Evolutionary conservation across 2,113 vertebrate genomes (phyloP).

Genomic region (Sula dactylatra): DNA sequence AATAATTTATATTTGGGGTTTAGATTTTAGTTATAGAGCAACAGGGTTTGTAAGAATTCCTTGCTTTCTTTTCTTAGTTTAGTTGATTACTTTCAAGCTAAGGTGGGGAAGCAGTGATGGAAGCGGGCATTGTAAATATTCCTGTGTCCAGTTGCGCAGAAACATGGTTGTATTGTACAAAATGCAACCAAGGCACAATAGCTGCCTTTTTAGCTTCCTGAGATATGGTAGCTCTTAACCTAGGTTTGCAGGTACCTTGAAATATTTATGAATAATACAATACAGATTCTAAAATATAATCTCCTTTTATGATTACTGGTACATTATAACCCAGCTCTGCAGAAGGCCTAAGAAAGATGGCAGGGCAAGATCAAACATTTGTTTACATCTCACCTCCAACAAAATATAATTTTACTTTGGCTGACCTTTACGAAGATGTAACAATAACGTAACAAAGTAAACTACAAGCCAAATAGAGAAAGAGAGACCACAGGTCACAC

Average conservation of each 20-base stretch:
- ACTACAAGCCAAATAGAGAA: conserved; percentile 63
- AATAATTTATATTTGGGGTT: conserved; percentile 44
- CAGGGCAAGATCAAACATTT: conserved; percentile 61
- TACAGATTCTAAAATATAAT: conserved; percentile 67
- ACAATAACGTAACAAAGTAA: conserved; percentile 63
- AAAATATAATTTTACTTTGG: conserved; percentile 69
- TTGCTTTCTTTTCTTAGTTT: conserved; percentile 51
- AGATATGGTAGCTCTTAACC: conserved; percentile 62
- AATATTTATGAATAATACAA: conserved; percentile 73
- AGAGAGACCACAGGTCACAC: conserved; percentile 31
- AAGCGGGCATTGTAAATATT: conserved; percentile 55
- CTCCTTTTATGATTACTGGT: conserved; percentile 62
- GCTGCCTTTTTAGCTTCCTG: conserved; percentile 60
- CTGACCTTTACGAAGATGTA: conserved; percentile 65
- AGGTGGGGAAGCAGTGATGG: conserved; percentile 17
- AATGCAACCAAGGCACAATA: not conserved
- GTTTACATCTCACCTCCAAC: conserved; percentile 67
- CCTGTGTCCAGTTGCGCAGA: conserved; percentile 9
- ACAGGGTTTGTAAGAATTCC: not conserved
- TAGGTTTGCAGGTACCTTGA: conserved; percentile 68
- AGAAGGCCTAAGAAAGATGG: conserved; percentile 60
- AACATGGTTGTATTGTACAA: not conserved
- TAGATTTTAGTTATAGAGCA: conserved; percentile 15
- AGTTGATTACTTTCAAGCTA: conserved; percentile 28
- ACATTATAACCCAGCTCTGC: conserved; percentile 42